Conservation (phyloP, 2,888 invertebrate genomes). For the Hymenopus coronatus region DNA sequence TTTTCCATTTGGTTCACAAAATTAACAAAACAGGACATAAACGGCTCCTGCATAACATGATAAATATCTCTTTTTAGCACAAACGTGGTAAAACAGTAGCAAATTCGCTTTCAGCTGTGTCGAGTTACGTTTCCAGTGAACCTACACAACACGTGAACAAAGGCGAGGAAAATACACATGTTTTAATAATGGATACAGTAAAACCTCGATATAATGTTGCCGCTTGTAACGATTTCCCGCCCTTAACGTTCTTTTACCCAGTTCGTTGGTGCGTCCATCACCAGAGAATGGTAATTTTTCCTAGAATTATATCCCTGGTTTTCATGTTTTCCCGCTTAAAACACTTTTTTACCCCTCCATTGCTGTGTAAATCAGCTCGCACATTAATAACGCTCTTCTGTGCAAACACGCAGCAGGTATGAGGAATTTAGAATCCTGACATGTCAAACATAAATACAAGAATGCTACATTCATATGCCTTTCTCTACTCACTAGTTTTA, state of each 20-base stretch:
- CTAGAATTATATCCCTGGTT: neutral
- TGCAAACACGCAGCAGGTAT: too few species aligned
- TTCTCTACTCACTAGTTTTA: too few species aligned
- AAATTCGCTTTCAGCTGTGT: neutral
- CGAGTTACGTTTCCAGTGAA: neutral
- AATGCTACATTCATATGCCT: too few species aligned
- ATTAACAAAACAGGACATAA: neutral
- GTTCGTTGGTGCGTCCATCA: neutral
- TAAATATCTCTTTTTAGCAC: neutral
- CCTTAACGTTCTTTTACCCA: neutral
- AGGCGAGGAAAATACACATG: neutral
- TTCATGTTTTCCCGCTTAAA: neutral
- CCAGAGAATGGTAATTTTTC: neutral
- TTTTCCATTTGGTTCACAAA: too few species aligned
- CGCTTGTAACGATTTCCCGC: neutral
- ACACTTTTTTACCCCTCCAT: neutral
- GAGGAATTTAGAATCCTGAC: neutral
- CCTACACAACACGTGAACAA: neutral
- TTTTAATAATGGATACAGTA: neutral
- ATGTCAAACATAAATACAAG: too few species aligned
- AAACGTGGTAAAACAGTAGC: neutral
- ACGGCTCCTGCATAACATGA: neutral
- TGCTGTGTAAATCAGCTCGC: neutral
- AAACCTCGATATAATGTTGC: neutral
- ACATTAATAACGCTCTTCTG: neutral